These are phyloP conservation scores for Scytalopus superciliaris DNA, from an alignment of 2,113 vertebrate genomes.

Conservation along the genomic window DNA sequence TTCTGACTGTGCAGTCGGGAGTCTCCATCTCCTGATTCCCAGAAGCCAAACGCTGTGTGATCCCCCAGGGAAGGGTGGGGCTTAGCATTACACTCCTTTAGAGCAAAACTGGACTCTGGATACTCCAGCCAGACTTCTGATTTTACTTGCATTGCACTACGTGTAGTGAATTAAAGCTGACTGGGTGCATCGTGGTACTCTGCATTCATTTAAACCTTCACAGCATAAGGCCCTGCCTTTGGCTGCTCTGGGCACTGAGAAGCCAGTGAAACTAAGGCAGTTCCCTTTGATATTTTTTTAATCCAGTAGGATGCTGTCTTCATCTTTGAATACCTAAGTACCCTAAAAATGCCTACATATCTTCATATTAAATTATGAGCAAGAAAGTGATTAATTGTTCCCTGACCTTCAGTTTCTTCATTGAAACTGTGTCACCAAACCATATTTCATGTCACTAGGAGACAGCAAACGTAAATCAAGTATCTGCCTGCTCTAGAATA, in stretches of 20 bases:
- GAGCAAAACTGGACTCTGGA: neutral
- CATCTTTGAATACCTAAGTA: neutral
- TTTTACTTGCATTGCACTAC: neutral
- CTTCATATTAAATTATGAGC: neutral
- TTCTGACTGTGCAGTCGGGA: neutral
- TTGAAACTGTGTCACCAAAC: constrained; percentile 2
- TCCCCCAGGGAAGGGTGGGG: neutral
- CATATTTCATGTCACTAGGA: constrained; percentile 1
- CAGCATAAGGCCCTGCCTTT: neutral
- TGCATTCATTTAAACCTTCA: neutral
- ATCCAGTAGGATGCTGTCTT: neutral
- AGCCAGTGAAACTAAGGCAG: neutral
- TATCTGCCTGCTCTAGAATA: neutral
- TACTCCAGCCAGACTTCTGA: neutral
- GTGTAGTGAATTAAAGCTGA: neutral
- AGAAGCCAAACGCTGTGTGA: neutral
- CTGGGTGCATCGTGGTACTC: neutral
- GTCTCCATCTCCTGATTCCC: neutral
- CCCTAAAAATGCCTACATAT: neutral
- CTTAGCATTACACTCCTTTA: neutral
- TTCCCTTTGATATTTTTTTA: neutral
- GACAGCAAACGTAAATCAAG: neutral
- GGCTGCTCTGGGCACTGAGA: neutral
- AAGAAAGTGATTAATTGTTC: neutral
- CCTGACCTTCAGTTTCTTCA: constrained; percentile 17